Conservation (phyloP, 2,113 vertebrate species). For the Nerophis lumbriciformis region DNA sequence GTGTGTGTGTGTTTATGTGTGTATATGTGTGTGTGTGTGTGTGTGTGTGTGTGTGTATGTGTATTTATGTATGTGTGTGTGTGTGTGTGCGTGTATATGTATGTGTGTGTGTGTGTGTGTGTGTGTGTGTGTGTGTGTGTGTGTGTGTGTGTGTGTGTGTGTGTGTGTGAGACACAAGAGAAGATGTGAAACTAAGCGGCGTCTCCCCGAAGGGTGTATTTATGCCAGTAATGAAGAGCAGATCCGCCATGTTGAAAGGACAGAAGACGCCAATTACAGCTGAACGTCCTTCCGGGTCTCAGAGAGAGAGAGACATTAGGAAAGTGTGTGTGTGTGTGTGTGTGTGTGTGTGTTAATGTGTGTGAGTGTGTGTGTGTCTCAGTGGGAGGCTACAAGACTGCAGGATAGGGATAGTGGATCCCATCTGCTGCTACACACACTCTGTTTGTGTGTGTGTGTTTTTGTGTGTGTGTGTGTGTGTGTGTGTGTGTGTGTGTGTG, state of each 20-base stretch:
- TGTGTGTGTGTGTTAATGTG: not conserved
- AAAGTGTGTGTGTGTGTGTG: not conserved
- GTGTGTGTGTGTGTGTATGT: too few species aligned
- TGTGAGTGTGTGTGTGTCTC: constrained; percentile 31
- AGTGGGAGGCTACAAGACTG: constrained; percentile 42
- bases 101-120: too few species aligned
- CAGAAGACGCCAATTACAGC: constrained; percentile 60
- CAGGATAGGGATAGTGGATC: constrained; percentile 48
- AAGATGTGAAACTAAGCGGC: not conserved
- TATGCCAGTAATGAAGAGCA: constrained; percentile 56
- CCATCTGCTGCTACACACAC: constrained; percentile 62
- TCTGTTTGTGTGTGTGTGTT: too few species aligned
- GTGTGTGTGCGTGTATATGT: too few species aligned
- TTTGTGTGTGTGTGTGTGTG: too few species aligned
- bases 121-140: too few species aligned
- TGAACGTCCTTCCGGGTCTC: constrained; percentile 50
- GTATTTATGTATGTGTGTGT: too few species aligned
- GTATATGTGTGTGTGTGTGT: not conserved
- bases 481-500: constrained; percentile 5
- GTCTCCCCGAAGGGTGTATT: constrained; percentile 44
- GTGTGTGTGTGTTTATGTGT: too few species aligned
- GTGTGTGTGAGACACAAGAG: not conserved
- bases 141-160: too few species aligned
- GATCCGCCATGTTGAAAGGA: constrained; percentile 56
- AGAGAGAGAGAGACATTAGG: constrained; percentile 1